Conservation (phyloP, 2,888 invertebrate genomes). For the Tholera decimalis region DNA sequence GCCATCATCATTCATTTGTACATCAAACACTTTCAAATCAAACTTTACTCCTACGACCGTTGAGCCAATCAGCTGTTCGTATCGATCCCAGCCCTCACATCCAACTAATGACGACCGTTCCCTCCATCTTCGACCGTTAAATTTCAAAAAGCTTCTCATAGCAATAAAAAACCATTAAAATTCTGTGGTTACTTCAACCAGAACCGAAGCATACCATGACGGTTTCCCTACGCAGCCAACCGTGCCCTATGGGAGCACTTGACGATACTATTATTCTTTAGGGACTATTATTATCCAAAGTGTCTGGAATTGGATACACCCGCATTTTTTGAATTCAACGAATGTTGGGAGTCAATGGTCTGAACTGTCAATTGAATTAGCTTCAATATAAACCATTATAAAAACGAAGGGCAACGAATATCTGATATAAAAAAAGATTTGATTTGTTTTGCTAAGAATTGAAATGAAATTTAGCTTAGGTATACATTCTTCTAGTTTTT, state of each 20-base stretch:
- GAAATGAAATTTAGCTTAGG: background rate
- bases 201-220: slow-evolving; percentile 80
- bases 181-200: slow-evolving; percentile 70
- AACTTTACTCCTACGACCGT: background rate
- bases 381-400: background rate
- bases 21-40: slow-evolving; percentile 22
- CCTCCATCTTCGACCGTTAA: slow-evolving; percentile 49
- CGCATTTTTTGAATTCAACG: slow-evolving; percentile 47
- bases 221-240: slow-evolving; percentile 69
- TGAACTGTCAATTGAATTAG: slow-evolving; percentile 24
- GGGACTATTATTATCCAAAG: slow-evolving; percentile 53
- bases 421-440: background rate
- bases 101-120: slow-evolving; percentile 31
- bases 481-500: background rate
- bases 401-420: background rate
- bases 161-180: slow-evolving; percentile 71
- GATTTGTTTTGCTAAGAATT: background rate
- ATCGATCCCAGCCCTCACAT: background rate
- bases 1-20: background rate
- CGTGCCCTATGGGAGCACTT: slow-evolving; percentile 77
- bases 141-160: slow-evolving; percentile 65
- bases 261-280: slow-evolving; percentile 60
- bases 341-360: slow-evolving; percentile 16
- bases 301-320: slow-evolving; percentile 52
- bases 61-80: slow-evolving; percentile 22